Evolutionary conservation across 2,797 vertebrate genomes (phyloP), one percentile per base, ranked within the genome.

Genomic region (Psittacula echo): DNA sequence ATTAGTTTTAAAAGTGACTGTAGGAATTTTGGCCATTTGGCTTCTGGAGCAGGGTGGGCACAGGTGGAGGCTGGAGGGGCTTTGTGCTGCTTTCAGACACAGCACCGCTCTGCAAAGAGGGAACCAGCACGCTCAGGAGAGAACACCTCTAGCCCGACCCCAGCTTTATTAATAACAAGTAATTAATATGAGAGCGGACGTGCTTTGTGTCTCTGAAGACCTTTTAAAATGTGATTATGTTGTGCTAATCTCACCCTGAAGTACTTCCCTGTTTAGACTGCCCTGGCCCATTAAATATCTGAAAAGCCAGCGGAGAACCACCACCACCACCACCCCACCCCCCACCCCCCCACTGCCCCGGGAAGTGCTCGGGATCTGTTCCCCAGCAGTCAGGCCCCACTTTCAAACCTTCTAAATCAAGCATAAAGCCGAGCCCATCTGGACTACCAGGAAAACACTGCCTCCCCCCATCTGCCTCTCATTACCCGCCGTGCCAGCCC

Each of bases 141-240:
- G 1, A 95, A 81, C 87, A 88, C 95, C 85, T 81, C 73, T 0
- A 21, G 60, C 76, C 76, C 92, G 82, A 94, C 87, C 94, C 83
- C 60, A 34, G 83, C 77, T 82, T 95, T 93, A 95, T 96, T 93
- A 94, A 94, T 91, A 96, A 94, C 83, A 56, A 90, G 84, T 90
- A 95, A 96, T 94, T 90, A 96, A 96, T 94, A 94, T 47, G 80
- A 94, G 56, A 94, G 87, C 82, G 54, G 95, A 91, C 32, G 22
- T 94, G 83, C 83, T 91, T 93, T 90, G 76, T 91, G 92, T 93
- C 96, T 95, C 95, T 22, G 67, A 96, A 93, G 89, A 82, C 94
- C 96, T 94, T 94, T 94, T 88, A 94, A 94, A 89, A 93, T 86
- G 93, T 93, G 96, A 93, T 95, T 94, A 92, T 96, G 95, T 66